Conservation (phyloP, 2,113 vertebrate genomes). For the Sula dactylatra region DNA sequence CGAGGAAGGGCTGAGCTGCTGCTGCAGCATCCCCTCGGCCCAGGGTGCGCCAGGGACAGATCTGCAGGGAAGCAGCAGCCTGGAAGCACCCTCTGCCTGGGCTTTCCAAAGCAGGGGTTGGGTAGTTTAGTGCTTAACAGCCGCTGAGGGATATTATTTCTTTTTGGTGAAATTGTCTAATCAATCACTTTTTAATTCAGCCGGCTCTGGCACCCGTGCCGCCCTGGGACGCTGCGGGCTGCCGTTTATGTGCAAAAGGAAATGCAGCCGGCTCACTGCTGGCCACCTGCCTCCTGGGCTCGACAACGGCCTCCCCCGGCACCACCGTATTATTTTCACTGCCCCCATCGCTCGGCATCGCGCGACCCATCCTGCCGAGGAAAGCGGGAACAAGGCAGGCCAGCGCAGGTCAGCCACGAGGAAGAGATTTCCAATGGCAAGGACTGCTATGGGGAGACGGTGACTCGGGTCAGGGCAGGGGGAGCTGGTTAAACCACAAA, state of each 20-base stretch:
- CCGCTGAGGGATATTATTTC: background rate
- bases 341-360: rapidly evolving
- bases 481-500: background rate
- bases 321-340: background rate
- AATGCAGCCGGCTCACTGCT: background rate
- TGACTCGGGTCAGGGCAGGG: background rate
- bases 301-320: rapidly evolving
- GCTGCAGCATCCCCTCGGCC: background rate
- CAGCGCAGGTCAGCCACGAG: background rate
- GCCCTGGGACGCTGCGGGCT: background rate
- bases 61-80: background rate
- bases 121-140: constrained; percentile 15
- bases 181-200: constrained; percentile 61
- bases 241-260: background rate
- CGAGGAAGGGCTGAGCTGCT: background rate
- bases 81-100: background rate
- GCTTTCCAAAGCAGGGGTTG: background rate
- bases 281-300: background rate
- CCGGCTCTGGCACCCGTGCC: background rate
- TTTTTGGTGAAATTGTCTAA: constrained; percentile 29
- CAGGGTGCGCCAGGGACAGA: background rate
- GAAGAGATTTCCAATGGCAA: background rate
- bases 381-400: background rate
- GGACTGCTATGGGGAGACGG: background rate
- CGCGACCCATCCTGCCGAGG: background rate